Conservation (phyloP, 2,888 invertebrate species). For the Nemurella pictetii region DNA sequence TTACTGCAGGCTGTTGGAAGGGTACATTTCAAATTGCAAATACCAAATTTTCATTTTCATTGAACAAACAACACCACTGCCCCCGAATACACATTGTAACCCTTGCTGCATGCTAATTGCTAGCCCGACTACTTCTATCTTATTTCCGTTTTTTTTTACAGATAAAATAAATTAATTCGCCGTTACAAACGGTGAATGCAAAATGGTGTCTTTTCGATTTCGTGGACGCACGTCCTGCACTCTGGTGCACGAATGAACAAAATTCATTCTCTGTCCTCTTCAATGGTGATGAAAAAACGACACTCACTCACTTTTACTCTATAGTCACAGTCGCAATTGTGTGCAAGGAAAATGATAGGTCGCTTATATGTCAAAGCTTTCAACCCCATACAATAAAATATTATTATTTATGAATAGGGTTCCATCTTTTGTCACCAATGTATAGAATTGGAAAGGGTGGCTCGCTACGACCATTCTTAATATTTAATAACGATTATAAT, state of each 20-base stretch:
- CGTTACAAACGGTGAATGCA: not conserved
- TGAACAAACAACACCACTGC: not conserved
- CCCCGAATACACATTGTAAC: not conserved
- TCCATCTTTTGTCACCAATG: slow-evolving; percentile 8
- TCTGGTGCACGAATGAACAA: not conserved
- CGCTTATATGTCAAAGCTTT: not conserved
- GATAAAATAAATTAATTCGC: not conserved
- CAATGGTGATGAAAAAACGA: not conserved
- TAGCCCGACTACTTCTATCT: not conserved
- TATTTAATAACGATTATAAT: slow-evolving; percentile 1
- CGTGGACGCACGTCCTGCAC: not conserved
- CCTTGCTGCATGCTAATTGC: not conserved
- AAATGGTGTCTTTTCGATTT: not conserved
- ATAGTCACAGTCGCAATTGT: not conserved
- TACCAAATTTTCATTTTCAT: not conserved
- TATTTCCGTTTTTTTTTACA: not conserved
- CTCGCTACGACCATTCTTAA: not conserved
- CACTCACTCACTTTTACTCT: not conserved
- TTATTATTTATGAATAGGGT: slow-evolving; percentile 8
- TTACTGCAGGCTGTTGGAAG: not conserved
- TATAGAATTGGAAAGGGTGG: slow-evolving; percentile 8
- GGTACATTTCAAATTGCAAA: not conserved
- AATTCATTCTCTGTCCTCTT: not conserved
- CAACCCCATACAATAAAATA: not conserved
- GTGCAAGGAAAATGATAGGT: not conserved